Evolutionary conservation across 1,140 invertebrate genomes (phyloP).

Genomic region (Choristoneura fumiferana): DNA sequence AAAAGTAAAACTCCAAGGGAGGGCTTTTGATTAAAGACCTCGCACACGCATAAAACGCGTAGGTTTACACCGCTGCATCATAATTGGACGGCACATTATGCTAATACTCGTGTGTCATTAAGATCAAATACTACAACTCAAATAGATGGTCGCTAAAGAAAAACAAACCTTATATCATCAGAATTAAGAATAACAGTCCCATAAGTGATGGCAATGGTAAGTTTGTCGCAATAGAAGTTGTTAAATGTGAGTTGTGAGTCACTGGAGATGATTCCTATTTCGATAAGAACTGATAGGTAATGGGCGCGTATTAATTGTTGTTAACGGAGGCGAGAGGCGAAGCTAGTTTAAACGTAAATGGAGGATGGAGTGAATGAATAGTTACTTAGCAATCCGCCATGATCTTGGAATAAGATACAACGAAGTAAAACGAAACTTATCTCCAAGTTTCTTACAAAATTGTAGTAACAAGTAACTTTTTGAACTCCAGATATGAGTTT

Average conservation of each 20-base stretch:
- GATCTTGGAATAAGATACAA: no score
- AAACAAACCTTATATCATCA: background rate
- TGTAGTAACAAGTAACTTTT: no score
- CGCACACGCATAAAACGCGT: slow-evolving; percentile 7
- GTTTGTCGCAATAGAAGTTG: slow-evolving; percentile 7
- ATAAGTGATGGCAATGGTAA: background rate
- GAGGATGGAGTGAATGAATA: no score
- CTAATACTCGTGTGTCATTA: background rate
- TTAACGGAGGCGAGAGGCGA: background rate
- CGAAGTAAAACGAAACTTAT: no score
- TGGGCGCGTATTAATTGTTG: background rate
- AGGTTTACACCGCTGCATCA: slow-evolving; percentile 1
- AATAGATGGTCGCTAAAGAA: background rate
- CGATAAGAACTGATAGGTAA: slow-evolving; percentile 13
- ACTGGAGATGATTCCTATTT: slow-evolving; percentile 11
- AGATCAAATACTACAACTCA: background rate
- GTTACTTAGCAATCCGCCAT: no score
- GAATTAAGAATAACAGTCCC: background rate
- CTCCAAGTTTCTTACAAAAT: no score
- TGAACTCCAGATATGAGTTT: no score
- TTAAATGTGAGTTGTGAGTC: slow-evolving; percentile 3
- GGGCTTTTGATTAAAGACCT: background rate
- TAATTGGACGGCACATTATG: slow-evolving; percentile 12
- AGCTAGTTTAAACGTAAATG: no score
- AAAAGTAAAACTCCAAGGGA: background rate